Percentiles rank a stretch among this genome's conserved stretches.
phyloP scores from a whole-genome alignment of 2,888 invertebrate species.

The Eilema griseolum region DNA sequence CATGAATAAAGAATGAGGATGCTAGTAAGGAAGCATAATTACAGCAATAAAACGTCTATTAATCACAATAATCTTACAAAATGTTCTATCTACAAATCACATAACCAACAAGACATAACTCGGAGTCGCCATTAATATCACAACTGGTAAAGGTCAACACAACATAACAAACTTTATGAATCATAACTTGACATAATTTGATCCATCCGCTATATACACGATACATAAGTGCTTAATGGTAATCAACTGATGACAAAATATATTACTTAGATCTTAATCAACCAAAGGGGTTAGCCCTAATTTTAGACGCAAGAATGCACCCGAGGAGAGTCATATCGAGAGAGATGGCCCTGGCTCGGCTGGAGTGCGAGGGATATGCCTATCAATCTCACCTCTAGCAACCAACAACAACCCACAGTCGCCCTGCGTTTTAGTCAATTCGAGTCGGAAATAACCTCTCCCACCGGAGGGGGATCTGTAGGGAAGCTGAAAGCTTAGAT shows the following conservation, averaged over 20 bases:
- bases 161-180: slow-evolving; percentile 21
- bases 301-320: neutral
- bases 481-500: too few relatives aligned
- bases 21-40: slow-evolving; percentile 15
- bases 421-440: too few relatives aligned
- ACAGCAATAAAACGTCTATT: slow-evolving; percentile 9
- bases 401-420: too few relatives aligned
- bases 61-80: slow-evolving; percentile 15
- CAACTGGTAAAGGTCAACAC: slow-evolving; percentile 15
- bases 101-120: slow-evolving; percentile 16
- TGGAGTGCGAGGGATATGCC: too few relatives aligned
- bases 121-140: slow-evolving; percentile 9
- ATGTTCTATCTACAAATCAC: slow-evolving; percentile 10
- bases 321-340: too few relatives aligned
- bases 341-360: too few relatives aligned
- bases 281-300: neutral
- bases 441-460: too few relatives aligned
- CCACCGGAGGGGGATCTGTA: too few relatives aligned
- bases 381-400: too few relatives aligned
- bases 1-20: slow-evolving; percentile 22
- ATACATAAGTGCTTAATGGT: slow-evolving; percentile 12
- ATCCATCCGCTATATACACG: slow-evolving; percentile 13
- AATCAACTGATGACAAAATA: slow-evolving; percentile 12
- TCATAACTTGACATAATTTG: slow-evolving; percentile 28
- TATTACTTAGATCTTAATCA: neutral